These are phyloP conservation scores for Timema cristinae DNA, from an alignment of 2,888 invertebrate species.

Conservation along the genomic window DNA sequence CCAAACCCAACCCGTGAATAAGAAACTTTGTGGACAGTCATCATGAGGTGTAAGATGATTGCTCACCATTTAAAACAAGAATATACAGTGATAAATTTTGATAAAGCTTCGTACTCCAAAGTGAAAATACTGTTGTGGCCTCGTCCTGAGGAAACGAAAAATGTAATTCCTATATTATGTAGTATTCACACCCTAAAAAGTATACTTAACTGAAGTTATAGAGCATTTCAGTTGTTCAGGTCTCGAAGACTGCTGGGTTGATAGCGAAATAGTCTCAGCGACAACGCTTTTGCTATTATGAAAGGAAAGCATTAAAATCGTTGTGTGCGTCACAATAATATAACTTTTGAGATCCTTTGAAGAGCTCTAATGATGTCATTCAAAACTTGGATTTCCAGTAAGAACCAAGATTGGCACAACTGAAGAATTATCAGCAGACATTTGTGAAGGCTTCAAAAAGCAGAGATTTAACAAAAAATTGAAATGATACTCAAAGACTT, in stretches of 20 bases:
- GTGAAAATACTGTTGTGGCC: not conserved
- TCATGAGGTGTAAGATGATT: not conserved
- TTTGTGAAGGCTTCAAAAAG: not conserved
- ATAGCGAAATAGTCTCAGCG: not conserved
- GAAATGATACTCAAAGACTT: not conserved
- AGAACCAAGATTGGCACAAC: not conserved
- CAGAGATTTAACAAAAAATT: too few relatives aligned
- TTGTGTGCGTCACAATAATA: not conserved
- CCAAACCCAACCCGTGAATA: not conserved
- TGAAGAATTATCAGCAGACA: not conserved
- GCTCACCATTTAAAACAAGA: not conserved
- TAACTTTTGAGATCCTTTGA: not conserved
- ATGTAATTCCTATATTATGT: not conserved
- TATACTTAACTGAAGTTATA: not conserved
- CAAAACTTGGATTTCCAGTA: not conserved
- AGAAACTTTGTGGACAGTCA: not conserved
- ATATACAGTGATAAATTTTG: not conserved
- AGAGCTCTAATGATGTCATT: not conserved
- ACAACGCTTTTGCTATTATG: slow-evolving; percentile 3
- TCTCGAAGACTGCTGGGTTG: not conserved
- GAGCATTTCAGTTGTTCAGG: not conserved
- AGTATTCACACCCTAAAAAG: not conserved
- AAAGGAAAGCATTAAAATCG: not conserved
- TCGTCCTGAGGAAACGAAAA: not conserved
- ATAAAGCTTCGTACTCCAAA: not conserved